Percentiles rank a stretch among this genome's conserved stretches.
Conservation (phyloP, 2,888 invertebrate genomes). For the Celastrina argiolus region DNA sequence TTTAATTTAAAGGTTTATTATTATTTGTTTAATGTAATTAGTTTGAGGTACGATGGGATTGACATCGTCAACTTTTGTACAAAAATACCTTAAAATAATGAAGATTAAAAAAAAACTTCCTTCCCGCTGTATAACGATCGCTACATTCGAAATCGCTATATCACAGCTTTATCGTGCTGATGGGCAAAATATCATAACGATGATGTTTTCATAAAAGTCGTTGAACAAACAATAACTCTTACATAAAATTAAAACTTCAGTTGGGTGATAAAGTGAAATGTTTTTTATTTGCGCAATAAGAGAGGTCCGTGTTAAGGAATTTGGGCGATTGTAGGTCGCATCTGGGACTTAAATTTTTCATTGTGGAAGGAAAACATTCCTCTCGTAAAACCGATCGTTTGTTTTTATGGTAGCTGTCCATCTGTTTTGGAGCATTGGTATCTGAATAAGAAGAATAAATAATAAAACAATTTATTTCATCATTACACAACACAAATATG, state of each 20-base stretch:
- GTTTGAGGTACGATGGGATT: no score
- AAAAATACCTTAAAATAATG: no score
- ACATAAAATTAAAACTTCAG: slow-evolving; percentile 16
- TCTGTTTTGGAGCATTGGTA: not conserved
- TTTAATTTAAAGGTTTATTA: no score
- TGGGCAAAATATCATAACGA: not conserved
- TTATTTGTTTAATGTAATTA: no score
- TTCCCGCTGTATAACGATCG: no score
- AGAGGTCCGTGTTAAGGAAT: not conserved
- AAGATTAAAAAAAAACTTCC: no score
- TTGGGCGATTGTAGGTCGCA: not conserved
- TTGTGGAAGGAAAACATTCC: slow-evolving; percentile 1
- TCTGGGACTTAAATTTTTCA: slow-evolving; percentile 1
- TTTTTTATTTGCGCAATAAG: slow-evolving; percentile 1
- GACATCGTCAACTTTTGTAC: no score
- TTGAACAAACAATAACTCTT: not conserved
- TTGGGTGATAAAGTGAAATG: not conserved
- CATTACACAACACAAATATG: no score
- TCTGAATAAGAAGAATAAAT: no score
- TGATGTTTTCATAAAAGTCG: not conserved
- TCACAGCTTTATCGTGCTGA: no score
- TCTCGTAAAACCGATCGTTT: slow-evolving; percentile 9
- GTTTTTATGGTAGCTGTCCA: not conserved
- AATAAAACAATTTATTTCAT: no score
- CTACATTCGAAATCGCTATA: no score